Evolutionary conservation across 2,888 invertebrate species (phyloP).

Genomic region (Apodemia duryi): DNA sequence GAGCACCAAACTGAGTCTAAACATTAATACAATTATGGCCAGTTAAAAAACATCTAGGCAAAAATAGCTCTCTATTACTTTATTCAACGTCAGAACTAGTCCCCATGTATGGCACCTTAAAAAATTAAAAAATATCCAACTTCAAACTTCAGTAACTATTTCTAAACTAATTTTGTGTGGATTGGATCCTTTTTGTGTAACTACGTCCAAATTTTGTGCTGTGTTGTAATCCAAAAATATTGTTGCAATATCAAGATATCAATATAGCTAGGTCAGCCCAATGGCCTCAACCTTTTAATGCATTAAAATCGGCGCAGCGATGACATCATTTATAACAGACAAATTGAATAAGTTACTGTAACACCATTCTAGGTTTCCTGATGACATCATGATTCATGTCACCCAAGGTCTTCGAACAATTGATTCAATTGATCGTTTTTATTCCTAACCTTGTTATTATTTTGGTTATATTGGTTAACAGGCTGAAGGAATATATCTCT

Average conservation of each 20-base stretch:
- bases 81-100: too few relatives aligned
- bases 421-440: slow-evolving; percentile 21
- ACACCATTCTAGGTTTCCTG: slow-evolving; percentile 31
- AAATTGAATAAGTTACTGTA: slow-evolving; percentile 29
- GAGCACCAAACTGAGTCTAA: too few relatives aligned
- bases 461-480: background rate
- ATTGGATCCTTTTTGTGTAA: too few relatives aligned
- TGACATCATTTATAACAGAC: slow-evolving; percentile 35
- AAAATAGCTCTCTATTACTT: too few relatives aligned
- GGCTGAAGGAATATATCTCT: background rate
- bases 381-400: slow-evolving; percentile 34
- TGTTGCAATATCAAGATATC: slow-evolving; percentile 4
- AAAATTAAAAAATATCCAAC: too few relatives aligned
- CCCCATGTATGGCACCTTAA: too few relatives aligned
- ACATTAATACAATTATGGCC: too few relatives aligned
- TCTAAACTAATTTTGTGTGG: too few relatives aligned
- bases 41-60: too few relatives aligned
- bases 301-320: slow-evolving; percentile 26
- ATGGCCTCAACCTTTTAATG: slow-evolving; percentile 31
- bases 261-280: background rate
- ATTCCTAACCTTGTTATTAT: slow-evolving; percentile 3
- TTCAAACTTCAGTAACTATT: too few relatives aligned
- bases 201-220: too few relatives aligned
- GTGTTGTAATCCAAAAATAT: background rate
- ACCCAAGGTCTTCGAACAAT: slow-evolving; percentile 27